Percentiles rank a stretch among this genome's conserved stretches.
These are phyloP conservation scores for Chaenogobius annularis DNA, from an alignment of 2,113 vertebrate genomes.

Conservation along the genomic window DNA sequence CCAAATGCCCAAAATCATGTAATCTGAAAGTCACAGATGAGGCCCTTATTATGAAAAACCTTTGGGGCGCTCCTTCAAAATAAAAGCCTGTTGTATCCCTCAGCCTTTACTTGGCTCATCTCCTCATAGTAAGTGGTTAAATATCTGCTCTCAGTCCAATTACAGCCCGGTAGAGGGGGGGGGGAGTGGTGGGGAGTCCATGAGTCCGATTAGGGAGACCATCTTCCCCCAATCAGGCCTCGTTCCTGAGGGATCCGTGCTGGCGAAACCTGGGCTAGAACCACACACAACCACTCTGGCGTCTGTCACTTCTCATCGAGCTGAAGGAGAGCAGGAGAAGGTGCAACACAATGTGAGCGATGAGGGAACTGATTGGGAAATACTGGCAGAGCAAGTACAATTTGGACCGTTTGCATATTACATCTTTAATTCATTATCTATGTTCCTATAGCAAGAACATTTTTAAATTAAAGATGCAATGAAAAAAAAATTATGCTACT, in stretches of 20 bases:
- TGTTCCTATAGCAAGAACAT: too few species aligned
- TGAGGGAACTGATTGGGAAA: constrained; percentile 14
- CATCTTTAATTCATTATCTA: too few species aligned
- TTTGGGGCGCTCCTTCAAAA: background rate
- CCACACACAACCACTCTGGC: constrained; percentile 51
- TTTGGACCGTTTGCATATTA: too few species aligned
- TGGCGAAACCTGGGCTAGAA: constrained; percentile 45
- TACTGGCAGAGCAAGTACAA: constrained; percentile 8
- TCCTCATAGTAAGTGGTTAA: constrained; percentile 45
- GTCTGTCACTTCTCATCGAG: constrained; percentile 61
- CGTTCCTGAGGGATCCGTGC: constrained; percentile 43
- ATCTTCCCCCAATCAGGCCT: constrained; percentile 66
- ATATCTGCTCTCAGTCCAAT: constrained; percentile 53
- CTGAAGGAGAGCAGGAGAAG: constrained; percentile 39
- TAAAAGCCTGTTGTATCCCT: background rate
- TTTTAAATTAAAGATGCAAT: too few species aligned
- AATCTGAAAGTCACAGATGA: background rate
- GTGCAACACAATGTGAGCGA: background rate
- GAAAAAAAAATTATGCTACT: too few species aligned
- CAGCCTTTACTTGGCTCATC: constrained; percentile 11
- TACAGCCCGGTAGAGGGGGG: constrained; percentile 48
- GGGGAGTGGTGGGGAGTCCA: constrained; percentile 43
- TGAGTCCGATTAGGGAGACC: constrained; percentile 56
- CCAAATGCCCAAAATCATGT: background rate
- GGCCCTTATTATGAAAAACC: background rate